Conservation (phyloP, 1,140 invertebrate species). For the Bombyx mandarina region DNA sequence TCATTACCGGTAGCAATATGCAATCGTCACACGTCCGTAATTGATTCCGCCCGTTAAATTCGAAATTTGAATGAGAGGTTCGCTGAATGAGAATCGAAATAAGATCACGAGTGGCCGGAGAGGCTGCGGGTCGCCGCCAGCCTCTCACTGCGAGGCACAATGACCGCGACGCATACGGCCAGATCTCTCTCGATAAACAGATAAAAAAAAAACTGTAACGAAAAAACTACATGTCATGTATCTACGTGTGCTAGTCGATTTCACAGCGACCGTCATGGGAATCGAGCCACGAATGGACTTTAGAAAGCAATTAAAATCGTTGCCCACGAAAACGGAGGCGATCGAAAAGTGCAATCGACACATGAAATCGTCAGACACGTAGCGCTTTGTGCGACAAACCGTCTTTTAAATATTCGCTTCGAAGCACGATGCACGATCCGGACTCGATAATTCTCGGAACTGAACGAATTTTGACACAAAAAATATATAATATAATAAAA, state of each 20-base stretch:
- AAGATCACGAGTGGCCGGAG: conserved; percentile 42
- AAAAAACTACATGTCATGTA: conserved; percentile 68
- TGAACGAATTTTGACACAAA: conserved; percentile 40
- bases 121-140: conserved; percentile 13
- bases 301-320: conserved; percentile 66
- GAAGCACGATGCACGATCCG: conserved; percentile 19
- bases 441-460: conserved; percentile 36
- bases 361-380: conserved; percentile 39
- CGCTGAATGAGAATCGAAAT: conserved; percentile 58
- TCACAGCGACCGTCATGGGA: conserved; percentile 63
- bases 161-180: conserved; percentile 47
- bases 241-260: conserved; percentile 65
- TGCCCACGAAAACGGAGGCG: conserved; percentile 37
- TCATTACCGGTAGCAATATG: conserved; percentile 46
- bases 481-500: conserved; percentile 10
- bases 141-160: conserved; percentile 44
- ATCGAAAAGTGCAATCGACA: conserved; percentile 49
- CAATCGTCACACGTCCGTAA: conserved; percentile 52
- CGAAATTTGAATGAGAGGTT: conserved; percentile 54
- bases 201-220: conserved; percentile 41
- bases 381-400: conserved; percentile 23
- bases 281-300: conserved; percentile 56
- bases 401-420: conserved; percentile 19
- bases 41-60: conserved; percentile 60
- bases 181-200: conserved; percentile 63